Evolutionary conservation across 2,797 vertebrate genomes (phyloP).

Genomic region (Buphagus erythrorhynchus): DNA sequence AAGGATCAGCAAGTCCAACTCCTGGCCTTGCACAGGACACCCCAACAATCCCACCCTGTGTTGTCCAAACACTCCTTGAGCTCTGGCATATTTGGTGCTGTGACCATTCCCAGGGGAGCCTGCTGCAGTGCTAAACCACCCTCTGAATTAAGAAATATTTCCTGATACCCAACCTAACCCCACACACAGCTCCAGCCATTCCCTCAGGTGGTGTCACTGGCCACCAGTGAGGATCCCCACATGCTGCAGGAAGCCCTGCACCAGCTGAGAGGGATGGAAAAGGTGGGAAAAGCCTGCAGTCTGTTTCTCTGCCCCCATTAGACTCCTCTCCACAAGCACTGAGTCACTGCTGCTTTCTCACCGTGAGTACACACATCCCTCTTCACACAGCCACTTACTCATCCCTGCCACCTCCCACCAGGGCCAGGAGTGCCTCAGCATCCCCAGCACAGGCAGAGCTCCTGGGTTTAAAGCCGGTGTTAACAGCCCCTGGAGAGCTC

Average conservation of each 20-base stretch:
- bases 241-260: background rate
- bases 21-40: background rate
- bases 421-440: background rate
- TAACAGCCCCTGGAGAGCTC: slow-evolving; percentile 37
- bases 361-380: background rate
- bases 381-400: background rate
- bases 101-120: background rate
- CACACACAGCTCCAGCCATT: background rate
- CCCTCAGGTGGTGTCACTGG: background rate
- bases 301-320: background rate
- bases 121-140: background rate
- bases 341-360: slow-evolving; percentile 23
- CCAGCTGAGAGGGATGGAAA: background rate
- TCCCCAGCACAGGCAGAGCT: background rate
- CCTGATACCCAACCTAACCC: background rate
- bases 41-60: background rate
- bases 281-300: background rate
- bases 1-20: background rate
- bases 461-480: background rate
- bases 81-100: background rate
- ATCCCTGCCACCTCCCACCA: slow-evolving; percentile 14
- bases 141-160: background rate
- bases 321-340: background rate
- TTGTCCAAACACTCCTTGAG: background rate
- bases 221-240: background rate